These are phyloP conservation scores for Xestia c-nigrum DNA, from an alignment of 2,888 invertebrate species.

Conservation along the genomic window DNA sequence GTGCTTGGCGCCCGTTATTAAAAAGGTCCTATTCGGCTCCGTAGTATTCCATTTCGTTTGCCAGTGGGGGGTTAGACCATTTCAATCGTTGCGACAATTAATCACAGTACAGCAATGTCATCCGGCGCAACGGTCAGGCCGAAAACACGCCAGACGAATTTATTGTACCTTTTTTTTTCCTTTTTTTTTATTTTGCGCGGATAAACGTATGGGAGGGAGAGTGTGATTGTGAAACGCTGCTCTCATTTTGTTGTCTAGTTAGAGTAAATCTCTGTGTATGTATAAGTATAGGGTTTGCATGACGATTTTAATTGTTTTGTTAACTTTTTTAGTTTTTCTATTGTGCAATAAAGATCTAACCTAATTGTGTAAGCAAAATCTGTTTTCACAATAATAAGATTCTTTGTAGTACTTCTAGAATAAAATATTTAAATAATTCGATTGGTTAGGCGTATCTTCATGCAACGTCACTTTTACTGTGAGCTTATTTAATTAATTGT, in stretches of 20 bases:
- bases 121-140: constrained; percentile 82
- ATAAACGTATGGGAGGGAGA: constrained; percentile 51
- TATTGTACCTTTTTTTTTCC: constrained; percentile 76
- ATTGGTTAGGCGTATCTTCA: not conserved
- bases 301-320: not conserved
- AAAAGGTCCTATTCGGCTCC: constrained; percentile 83
- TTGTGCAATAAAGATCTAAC: not conserved
- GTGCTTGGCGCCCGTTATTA: constrained; percentile 83
- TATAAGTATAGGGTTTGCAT: not conserved
- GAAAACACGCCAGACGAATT: constrained; percentile 80
- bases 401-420: not conserved
- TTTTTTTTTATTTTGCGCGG: constrained; percentile 60
- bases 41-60: constrained; percentile 89
- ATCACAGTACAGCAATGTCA: constrained; percentile 90
- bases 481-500: constrained; percentile 22
- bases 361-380: too few species aligned
- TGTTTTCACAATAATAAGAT: not conserved
- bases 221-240: constrained; percentile 53
- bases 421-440: not conserved
- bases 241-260: constrained; percentile 23
- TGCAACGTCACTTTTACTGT: not conserved
- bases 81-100: constrained; percentile 89
- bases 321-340: not conserved
- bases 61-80: constrained; percentile 88
- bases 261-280: not conserved